Evolutionary conservation across 2,888 invertebrate genomes (phyloP).

Genomic region (Folsomia candida): DNA sequence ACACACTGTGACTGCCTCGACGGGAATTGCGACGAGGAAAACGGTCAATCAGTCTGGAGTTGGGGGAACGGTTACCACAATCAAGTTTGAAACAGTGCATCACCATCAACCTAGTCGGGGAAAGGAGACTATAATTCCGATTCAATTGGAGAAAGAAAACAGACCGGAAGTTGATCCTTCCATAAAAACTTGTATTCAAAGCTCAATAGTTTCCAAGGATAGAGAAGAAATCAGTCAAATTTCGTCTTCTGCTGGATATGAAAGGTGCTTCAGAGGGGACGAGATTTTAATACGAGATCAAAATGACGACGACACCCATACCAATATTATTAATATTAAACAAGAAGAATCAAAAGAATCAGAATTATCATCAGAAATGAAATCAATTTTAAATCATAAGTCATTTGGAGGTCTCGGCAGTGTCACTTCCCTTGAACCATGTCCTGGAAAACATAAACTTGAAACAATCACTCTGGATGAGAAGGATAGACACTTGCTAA

Average conservation of each 20-base stretch:
- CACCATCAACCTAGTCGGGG: neutral
- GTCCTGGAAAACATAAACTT: slow-evolving; percentile 10
- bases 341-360: neutral
- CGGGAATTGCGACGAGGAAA: slow-evolving; percentile 23
- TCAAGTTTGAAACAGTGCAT: slow-evolving; percentile 2
- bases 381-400: neutral
- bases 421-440: neutral
- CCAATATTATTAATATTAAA: neutral
- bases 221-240: neutral
- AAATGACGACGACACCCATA: neutral
- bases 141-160: slow-evolving; percentile 31
- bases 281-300: slow-evolving; percentile 8
- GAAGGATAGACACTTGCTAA: neutral
- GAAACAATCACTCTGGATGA: slow-evolving; percentile 8
- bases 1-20: slow-evolving; percentile 63
- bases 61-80: neutral
- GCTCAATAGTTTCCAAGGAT: slow-evolving; percentile 9
- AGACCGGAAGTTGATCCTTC: neutral
- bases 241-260: neutral
- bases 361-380: neutral
- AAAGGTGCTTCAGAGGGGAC: slow-evolving; percentile 9
- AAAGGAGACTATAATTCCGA: slow-evolving; percentile 41
- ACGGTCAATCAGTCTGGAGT: slow-evolving; percentile 52
- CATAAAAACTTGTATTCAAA: neutral
- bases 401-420: neutral